Evolutionary conservation across 2,113 vertebrate species (phyloP).

Genomic region (Gadus macrocephalus): DNA sequence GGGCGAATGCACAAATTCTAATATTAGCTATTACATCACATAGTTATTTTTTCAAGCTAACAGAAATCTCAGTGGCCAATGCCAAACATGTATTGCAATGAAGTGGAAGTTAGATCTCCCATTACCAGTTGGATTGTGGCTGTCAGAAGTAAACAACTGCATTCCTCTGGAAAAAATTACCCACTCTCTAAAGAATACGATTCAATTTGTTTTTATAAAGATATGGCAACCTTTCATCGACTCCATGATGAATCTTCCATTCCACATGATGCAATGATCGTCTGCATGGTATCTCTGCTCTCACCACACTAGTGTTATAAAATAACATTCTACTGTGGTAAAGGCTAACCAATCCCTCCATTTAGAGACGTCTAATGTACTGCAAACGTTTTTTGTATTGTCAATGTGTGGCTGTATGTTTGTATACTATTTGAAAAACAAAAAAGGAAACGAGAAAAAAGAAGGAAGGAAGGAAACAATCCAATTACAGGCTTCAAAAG

Average conservation of each 20-base stretch:
- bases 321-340: not conserved
- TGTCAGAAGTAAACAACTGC: not conserved
- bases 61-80: not conserved
- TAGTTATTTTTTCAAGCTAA: not conserved
- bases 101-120: constrained; percentile 2
- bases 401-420: not conserved
- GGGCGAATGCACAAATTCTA: not conserved
- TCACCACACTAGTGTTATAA: constrained; percentile 2
- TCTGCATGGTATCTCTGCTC: not conserved
- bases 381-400: not conserved
- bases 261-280: not conserved
- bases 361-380: not conserved
- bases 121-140: constrained; percentile 1
- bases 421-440: too few relatives aligned
- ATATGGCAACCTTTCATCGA: not conserved
- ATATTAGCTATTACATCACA: not conserved
- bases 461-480: not conserved
- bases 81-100: not conserved
- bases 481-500: not conserved
- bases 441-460: not conserved
- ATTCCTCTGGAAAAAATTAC: not conserved
- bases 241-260: not conserved
- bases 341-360: not conserved
- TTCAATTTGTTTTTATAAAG: not conserved
- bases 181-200: not conserved